Evolutionary conservation across 2,888 invertebrate species (phyloP).

Genomic region (Marasmarcha lunaedactyla): DNA sequence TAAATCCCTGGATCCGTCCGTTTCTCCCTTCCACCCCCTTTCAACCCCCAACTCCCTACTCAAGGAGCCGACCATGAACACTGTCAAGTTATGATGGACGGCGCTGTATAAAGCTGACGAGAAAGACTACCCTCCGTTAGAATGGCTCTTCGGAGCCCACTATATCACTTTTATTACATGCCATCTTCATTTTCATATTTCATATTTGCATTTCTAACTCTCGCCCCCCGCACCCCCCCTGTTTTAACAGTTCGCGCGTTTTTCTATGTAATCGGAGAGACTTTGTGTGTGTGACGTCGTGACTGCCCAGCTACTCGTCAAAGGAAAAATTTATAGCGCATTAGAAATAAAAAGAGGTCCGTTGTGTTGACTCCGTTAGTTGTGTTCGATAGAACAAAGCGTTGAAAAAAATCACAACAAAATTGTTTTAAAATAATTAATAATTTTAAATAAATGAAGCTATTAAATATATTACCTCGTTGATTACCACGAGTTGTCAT

Average conservation of each 20-base stretch:
- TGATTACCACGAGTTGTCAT: no score
- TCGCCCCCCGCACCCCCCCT: slow-evolving; percentile 33
- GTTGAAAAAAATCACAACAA: no score
- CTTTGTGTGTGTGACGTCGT: slow-evolving; percentile 44
- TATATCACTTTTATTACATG: slow-evolving; percentile 85
- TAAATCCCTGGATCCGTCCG: slow-evolving; percentile 44
- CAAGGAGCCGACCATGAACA: slow-evolving; percentile 67
- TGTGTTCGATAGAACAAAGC: no score
- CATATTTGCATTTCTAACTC: slow-evolving; percentile 64
- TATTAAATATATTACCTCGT: no score
- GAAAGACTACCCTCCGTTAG: slow-evolving; percentile 75
- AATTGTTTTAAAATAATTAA: no score
- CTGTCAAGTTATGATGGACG: slow-evolving; percentile 80
- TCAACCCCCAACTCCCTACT: slow-evolving; percentile 20
- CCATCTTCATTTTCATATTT: slow-evolving; percentile 77
- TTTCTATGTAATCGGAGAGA: slow-evolving; percentile 54
- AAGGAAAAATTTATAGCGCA: slow-evolving; percentile 30
- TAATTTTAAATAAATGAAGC: no score
- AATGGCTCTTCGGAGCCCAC: slow-evolving; percentile 82
- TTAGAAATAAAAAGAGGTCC: slow-evolving; percentile 9
- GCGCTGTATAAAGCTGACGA: slow-evolving; percentile 81
- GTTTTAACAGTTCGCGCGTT: slow-evolving; percentile 58
- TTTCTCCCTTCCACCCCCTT: slow-evolving; percentile 22
- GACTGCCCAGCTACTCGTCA: slow-evolving; percentile 33
- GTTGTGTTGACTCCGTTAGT: no score